Evolutionary conservation across 2,797 vertebrate species (phyloP), one percentile per base, ranked within the genome.

Genomic region (Catharus ustulatus): DNA sequence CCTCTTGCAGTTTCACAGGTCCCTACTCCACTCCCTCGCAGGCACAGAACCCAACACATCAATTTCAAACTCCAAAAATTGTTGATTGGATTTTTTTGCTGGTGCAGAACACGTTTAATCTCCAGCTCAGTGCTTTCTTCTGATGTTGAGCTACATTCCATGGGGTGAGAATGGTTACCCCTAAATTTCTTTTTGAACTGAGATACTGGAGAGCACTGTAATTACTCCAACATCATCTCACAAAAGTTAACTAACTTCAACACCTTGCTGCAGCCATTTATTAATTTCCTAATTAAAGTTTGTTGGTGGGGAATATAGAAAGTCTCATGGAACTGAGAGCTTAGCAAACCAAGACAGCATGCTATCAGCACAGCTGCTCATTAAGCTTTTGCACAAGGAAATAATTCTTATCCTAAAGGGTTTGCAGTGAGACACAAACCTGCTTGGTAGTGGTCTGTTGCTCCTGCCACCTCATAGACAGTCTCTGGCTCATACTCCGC

Each of bases 381-480:
- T 24, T 26, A 67, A 68, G 26, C 34, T 3, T 5, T 6, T 68
- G 71, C 68, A 62, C 15, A 76, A 74, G 51, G 75, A 64, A 67
- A 72, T 15, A 19, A 67, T 7, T 36, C 26, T 17, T 32, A 17
- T 29, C 46, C 46, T 15, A 8, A 61, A 75, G 61, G 36, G 18
- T 21, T 77, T 79, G 20, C 2, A 45, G 30, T 11, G 40, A 82
- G 81, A 72, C 88, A 87, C 51, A 79, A 75, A 82, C 99, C 98
- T 97, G 95, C 97, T 94, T 97, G 96, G 30, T 98, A 97, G 43
- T 96, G 97, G 57, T 96, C 95, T 18, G 97, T 97, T 13, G 96
- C 93, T 22, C 97, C 97, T 0, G 98, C 88, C 57, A 90, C 97
- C 89, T 98, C 98, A 61, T 99, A 99, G 15, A 98, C 97, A 0